Evolutionary conservation across 2,888 invertebrate genomes (phyloP).

Genomic region (Amblyjoppa fuscipennis): DNA sequence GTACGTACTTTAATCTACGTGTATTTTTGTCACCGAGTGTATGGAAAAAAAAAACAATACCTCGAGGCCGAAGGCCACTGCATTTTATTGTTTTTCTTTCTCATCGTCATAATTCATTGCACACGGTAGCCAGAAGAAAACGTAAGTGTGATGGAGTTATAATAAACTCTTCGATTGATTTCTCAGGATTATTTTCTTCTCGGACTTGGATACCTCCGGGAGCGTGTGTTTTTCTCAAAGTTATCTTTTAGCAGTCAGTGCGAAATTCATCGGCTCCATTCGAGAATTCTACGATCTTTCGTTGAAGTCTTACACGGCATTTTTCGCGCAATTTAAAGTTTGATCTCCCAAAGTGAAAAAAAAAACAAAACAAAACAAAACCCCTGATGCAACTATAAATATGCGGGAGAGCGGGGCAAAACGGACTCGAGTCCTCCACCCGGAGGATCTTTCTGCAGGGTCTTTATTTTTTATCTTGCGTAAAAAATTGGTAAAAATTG

Average conservation of each 20-base stretch:
- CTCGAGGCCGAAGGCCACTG: slow-evolving; percentile 2
- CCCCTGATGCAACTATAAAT: not conserved
- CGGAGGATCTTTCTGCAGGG: too few species aligned
- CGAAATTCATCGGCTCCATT: slow-evolving; percentile 13
- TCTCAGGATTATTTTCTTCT: not conserved
- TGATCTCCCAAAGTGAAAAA: not conserved
- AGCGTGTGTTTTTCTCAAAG: not conserved
- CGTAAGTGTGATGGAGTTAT: not conserved
- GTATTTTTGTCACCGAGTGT: slow-evolving; percentile 35
- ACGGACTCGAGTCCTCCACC: not conserved
- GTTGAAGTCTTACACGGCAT: not conserved
- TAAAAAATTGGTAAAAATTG: not conserved
- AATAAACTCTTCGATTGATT: not conserved
- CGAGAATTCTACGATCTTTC: not conserved
- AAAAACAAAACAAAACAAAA: not conserved
- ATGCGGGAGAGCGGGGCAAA: not conserved
- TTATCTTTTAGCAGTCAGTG: not conserved
- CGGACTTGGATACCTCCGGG: slow-evolving; percentile 3
- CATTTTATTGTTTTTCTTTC: slow-evolving; percentile 1
- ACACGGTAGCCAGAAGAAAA: not conserved
- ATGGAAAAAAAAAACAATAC: not conserved
- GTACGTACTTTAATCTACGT: slow-evolving; percentile 36
- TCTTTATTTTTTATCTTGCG: not conserved
- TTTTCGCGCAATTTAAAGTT: not conserved
- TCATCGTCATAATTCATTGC: slow-evolving; percentile 18